Percentiles rank a stretch among this genome's conserved stretches.
Conservation (phyloP, 2,888 invertebrate genomes). For the Parelbella ahira region DNA sequence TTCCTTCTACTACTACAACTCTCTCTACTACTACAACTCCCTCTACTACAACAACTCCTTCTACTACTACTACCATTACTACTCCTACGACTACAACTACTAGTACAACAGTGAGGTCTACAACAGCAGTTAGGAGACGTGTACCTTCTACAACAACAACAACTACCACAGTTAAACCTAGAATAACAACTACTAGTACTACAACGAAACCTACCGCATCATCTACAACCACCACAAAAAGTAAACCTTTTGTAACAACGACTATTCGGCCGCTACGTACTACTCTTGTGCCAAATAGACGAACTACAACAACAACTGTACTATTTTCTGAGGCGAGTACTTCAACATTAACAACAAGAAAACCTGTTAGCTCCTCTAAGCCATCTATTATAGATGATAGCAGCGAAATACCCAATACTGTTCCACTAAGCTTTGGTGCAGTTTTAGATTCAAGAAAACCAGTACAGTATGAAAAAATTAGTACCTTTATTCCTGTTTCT, state of each 20-base stretch:
- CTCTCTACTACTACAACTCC: too few species aligned
- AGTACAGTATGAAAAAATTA: slow-evolving; percentile 50
- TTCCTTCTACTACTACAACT: too few species aligned
- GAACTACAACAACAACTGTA: slow-evolving; percentile 25
- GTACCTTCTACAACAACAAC: slow-evolving; percentile 31
- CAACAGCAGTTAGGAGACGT: slow-evolving; percentile 10
- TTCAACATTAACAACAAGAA: slow-evolving; percentile 18
- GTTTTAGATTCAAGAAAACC: slow-evolving; percentile 37
- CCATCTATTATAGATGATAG: slow-evolving; percentile 8
- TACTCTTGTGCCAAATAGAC: slow-evolving; percentile 24
- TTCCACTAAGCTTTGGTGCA: slow-evolving; percentile 15
- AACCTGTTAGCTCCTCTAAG: slow-evolving; percentile 4
- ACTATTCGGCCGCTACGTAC: slow-evolving; percentile 28
- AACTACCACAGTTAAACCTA: slow-evolving; percentile 33
- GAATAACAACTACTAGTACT: slow-evolving; percentile 33
- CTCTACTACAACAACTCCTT: slow-evolving; percentile 1
- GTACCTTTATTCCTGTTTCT: slow-evolving; percentile 57
- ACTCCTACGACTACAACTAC: slow-evolving; percentile 31
- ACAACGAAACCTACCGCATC: slow-evolving; percentile 33
- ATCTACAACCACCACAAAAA: slow-evolving; percentile 32
- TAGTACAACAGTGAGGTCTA: slow-evolving; percentile 25
- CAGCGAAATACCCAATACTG: slow-evolving; percentile 17
- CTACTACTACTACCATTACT: slow-evolving; percentile 15
- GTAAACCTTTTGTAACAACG: slow-evolving; percentile 31
- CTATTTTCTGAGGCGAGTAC: too few species aligned